Percentiles rank a stretch among this genome's conserved stretches.
Conservation (phyloP, 2,888 invertebrate species). For the Lasioglossum villosulum region DNA sequence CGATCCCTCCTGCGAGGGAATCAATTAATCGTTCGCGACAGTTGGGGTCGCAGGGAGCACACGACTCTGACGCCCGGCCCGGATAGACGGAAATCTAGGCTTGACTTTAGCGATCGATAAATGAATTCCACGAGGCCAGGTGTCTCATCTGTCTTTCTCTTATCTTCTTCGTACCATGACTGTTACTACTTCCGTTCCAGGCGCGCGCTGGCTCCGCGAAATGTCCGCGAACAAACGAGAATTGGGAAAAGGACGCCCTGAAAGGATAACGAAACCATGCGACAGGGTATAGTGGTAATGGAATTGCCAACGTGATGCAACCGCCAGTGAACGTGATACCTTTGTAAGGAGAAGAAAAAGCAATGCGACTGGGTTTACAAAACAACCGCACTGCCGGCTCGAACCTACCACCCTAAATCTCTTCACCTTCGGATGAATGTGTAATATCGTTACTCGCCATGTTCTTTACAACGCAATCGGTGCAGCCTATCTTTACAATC, state of each 20-base stretch:
- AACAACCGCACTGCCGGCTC: background rate
- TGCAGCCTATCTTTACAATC: background rate
- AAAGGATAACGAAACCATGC: conserved; percentile 29
- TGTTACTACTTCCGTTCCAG: conserved; percentile 46
- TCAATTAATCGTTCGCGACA: conserved; percentile 60
- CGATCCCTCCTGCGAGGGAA: conserved; percentile 33
- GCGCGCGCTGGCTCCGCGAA: conserved; percentile 36
- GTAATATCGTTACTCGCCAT: background rate
- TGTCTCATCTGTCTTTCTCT: conserved; percentile 28
- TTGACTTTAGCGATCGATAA: conserved; percentile 57
- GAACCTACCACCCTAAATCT: background rate
- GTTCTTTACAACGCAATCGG: background rate
- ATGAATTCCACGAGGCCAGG: conserved; percentile 43
- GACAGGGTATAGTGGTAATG: conserved; percentile 17
- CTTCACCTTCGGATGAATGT: background rate
- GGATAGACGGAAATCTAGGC: conserved; percentile 30
- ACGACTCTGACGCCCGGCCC: conserved; percentile 8
- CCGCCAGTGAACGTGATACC: background rate
- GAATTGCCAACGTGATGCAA: conserved; percentile 17
- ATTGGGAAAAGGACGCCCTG: conserved; percentile 31
- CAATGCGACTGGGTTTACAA: background rate
- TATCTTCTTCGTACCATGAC: conserved; percentile 44
- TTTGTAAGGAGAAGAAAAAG: conserved; percentile 5
- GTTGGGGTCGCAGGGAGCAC: conserved; percentile 18
- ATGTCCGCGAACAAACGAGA: conserved; percentile 26